phyloP scores from a whole-genome alignment of 2,888 invertebrate species.

The Diaphora mendica region DNA sequence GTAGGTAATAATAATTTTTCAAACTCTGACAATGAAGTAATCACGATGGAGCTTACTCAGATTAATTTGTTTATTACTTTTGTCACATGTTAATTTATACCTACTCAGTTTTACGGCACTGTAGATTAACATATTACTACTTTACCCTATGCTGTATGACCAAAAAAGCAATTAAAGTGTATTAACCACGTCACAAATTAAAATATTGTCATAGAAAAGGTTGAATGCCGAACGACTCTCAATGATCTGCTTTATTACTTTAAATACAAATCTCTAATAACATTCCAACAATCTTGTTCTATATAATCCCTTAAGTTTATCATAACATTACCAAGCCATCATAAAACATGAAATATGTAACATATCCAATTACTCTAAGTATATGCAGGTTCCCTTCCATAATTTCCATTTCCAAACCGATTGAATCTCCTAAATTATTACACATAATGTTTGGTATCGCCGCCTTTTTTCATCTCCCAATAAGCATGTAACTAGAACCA shows the following conservation, averaged over 20 bases:
- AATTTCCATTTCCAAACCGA: slow-evolving; percentile 59
- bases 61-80: not conserved
- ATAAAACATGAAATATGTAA: slow-evolving; percentile 70
- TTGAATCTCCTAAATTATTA: slow-evolving; percentile 78
- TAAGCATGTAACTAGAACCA: slow-evolving; percentile 79
- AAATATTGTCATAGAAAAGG: slow-evolving; percentile 62
- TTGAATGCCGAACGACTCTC: slow-evolving; percentile 60
- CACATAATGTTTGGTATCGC: slow-evolving; percentile 67
- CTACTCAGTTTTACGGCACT: not conserved
- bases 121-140: slow-evolving; percentile 16
- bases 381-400: slow-evolving; percentile 65
- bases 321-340: slow-evolving; percentile 64
- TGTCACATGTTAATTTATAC: not conserved
- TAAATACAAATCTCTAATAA: slow-evolving; percentile 80
- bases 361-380: slow-evolving; percentile 70
- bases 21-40: not conserved
- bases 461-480: slow-evolving; percentile 68
- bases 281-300: slow-evolving; percentile 73
- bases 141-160: slow-evolving; percentile 28
- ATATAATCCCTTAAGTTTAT: slow-evolving; percentile 68
- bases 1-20: not conserved
- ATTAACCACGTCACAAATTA: slow-evolving; percentile 66
- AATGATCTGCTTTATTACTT: slow-evolving; percentile 75
- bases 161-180: slow-evolving; percentile 39
- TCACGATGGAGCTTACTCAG: not conserved